These are phyloP conservation scores for Aelia acuminata DNA, from an alignment of 2,888 invertebrate genomes.

Conservation along the genomic window DNA sequence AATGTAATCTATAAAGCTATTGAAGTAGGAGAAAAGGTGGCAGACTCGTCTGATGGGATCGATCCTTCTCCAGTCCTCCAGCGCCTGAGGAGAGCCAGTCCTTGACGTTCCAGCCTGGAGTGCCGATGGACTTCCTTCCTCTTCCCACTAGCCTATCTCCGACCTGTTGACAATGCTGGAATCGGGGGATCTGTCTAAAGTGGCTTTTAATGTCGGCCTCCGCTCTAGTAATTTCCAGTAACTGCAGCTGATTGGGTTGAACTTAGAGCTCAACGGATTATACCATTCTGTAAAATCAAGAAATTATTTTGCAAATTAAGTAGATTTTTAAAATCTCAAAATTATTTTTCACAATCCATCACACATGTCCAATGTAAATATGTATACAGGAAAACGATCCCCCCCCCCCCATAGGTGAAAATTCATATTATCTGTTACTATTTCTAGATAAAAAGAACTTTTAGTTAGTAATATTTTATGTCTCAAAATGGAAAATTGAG, in stretches of 20 bases:
- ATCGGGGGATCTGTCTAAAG: constrained; percentile 1
- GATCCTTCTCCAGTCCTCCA: background rate
- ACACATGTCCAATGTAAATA: too few relatives aligned
- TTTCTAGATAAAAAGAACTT: too few relatives aligned
- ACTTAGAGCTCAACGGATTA: background rate
- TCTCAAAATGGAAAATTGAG: too few relatives aligned
- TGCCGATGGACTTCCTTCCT: background rate
- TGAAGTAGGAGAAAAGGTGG: background rate
- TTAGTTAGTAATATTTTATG: too few relatives aligned
- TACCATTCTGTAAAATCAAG: background rate
- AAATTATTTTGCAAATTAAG: too few relatives aligned
- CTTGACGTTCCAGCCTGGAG: background rate
- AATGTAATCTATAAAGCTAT: background rate
- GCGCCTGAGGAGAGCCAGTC: background rate
- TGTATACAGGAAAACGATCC: too few relatives aligned
- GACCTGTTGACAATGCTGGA: constrained; percentile 28
- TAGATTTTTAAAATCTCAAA: too few relatives aligned
- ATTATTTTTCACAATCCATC: too few relatives aligned
- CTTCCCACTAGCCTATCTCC: background rate
- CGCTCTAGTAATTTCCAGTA: background rate
- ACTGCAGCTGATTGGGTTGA: background rate
- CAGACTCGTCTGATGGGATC: background rate
- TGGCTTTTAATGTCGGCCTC: constrained; percentile 22
- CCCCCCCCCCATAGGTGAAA: too few relatives aligned
- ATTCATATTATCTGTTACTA: too few relatives aligned